Evolutionary conservation across 1,140 invertebrate genomes (phyloP), one percentile per base, ranked within the genome.

Genomic region (Eubasilissa regina): DNA sequence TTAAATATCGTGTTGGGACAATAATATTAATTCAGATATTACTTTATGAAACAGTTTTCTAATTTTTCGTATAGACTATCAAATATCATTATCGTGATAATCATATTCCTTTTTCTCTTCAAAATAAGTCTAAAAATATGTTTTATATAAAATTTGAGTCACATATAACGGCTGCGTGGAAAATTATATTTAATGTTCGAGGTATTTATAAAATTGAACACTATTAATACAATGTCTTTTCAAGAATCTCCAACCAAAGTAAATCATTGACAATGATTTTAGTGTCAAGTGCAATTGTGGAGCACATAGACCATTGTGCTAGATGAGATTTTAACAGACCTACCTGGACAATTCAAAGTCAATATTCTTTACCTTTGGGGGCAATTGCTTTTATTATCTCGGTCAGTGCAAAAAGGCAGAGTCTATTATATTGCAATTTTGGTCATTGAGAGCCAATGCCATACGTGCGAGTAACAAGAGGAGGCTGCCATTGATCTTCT

Each of bases 301-400:
- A 70, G 17, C 15, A 47, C 17, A 17, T n/a, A 9, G 11, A 1
- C 13, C 45, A 17, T 75, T 60, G 44, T 75, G 13, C 53, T 45
- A 75, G 66, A 79, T 66, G 43, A 55, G 72, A 45, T 75, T 79
- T 79, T 79, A 79, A 79, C 44, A 64, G 72, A 64, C 70, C 44
- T 75, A 21, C 35, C 17, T 56, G 74, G 43, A 75, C 70, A 68
- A 75, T 53, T 47, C 55, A n/a, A 19, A 79, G 56, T 79, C 78
- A 60, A 79, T 79, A 74, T 72, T 70, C 55, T 72, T 25, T 53
- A 62, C 47, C 47, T 75, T 19, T 64, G 19, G 10, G 45, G 44
- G 70, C 62, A 64, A 79, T 75, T 75, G 45, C 43, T 75, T 79
- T 74, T 75, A 79, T 79, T 62, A 75, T 66, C 48, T 55, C 55